Conservation (phyloP, 2,113 vertebrate genomes). For the Poecile atricapillus region DNA sequence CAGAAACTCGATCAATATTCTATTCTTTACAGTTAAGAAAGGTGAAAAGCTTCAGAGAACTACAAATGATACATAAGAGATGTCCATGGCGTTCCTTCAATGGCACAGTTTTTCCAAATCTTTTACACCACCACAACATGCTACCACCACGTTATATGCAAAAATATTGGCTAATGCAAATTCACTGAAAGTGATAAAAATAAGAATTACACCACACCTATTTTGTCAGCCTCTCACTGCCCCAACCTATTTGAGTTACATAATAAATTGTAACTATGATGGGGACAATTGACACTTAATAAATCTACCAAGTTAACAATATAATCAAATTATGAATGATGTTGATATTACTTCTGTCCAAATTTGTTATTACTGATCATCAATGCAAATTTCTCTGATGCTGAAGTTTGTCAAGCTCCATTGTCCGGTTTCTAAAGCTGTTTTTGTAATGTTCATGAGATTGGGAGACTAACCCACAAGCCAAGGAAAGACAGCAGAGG, state of each 20-base stretch:
- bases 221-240: neutral
- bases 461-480: neutral
- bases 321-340: neutral
- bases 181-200: neutral
- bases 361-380: neutral
- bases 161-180: neutral
- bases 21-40: neutral
- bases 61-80: neutral
- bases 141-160: neutral
- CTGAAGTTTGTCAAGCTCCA: neutral
- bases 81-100: neutral
- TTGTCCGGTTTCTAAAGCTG: neutral
- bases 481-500: neutral
- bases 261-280: neutral
- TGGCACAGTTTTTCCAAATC: neutral
- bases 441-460: neutral
- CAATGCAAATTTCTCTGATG: neutral
- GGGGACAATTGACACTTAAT: neutral
- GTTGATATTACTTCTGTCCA: neutral
- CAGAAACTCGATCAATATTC: neutral
- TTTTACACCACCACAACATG: neutral
- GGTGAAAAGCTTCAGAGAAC: neutral
- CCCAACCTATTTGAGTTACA: neutral
- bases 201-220: neutral
- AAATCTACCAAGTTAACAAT: neutral